A percentile compares a stretch with the other conserved stretches of the same genome.
Evolutionary conservation across 1,140 invertebrate species (phyloP).

Genomic region (Drosophila leontia): DNA sequence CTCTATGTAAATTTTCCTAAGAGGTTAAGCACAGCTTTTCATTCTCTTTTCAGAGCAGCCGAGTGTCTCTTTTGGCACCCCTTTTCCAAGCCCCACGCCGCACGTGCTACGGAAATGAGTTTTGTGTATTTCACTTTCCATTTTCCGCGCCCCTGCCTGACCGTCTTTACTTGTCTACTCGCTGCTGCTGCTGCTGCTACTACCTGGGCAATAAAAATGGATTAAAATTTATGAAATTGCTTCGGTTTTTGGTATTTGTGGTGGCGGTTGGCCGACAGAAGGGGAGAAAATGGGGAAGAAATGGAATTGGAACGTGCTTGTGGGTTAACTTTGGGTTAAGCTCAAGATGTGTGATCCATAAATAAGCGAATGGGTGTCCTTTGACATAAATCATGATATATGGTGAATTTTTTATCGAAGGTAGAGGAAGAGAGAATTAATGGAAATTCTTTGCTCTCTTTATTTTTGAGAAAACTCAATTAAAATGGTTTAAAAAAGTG

Average conservation of each 20-base stretch:
- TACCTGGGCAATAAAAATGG: constrained; percentile 77
- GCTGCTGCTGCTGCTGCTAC: background rate
- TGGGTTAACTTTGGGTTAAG: constrained; percentile 55
- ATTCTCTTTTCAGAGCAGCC: constrained; percentile 32
- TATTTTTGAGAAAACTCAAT: background rate
- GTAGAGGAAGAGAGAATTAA: background rate
- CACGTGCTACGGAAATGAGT: constrained; percentile 74
- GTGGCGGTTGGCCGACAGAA: background rate
- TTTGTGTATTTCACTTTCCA: constrained; percentile 79
- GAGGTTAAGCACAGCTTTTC: constrained; percentile 61
- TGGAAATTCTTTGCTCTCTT: background rate
- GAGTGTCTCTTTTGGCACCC: constrained; percentile 17
- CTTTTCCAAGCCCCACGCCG: constrained; percentile 2
- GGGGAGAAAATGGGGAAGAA: constrained; percentile 24
- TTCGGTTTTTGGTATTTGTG: constrained; percentile 69
- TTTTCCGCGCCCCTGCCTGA: constrained; percentile 48
- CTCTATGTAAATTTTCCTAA: constrained; percentile 7
- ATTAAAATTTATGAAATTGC: constrained; percentile 81
- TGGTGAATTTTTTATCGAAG: constrained; percentile 26
- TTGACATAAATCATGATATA: constrained; percentile 52
- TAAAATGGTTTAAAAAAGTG: background rate
- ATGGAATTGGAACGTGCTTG: constrained; percentile 67
- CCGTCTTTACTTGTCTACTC: constrained; percentile 9
- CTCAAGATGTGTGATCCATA: constrained; percentile 58
- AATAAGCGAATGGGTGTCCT: constrained; percentile 54